Base-by-base conservation (phyloP, 2,888 invertebrate genomes). In the Eupithecia inturbata region DNA sequence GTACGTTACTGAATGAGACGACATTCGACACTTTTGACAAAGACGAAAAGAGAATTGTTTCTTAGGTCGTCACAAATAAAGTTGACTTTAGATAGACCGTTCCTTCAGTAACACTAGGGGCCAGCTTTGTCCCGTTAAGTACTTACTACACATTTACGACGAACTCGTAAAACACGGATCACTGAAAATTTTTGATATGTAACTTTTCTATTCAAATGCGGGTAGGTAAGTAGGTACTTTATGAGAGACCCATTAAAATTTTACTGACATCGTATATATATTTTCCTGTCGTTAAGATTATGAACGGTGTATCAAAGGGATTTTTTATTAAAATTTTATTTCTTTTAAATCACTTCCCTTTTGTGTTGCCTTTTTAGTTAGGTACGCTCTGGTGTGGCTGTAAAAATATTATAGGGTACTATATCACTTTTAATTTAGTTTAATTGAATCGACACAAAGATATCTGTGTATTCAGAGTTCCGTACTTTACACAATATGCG, bases 151-250 rank as follows among this genome's bases (percentile, higher is more conserved):
- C 91, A 89, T 94, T 94, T 94, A 94, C 92, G 94, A 93, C 90
- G 83, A 86, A 87, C 91, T 93, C 94, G 92, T 94, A 94, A 94
- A 94, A 91, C 89, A 93, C 93, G 94, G 94, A 93, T 94, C 93
- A 93, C 89, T 93, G 94, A 93, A 92, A 93, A 93, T 94, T 94
- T 94, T 94, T 94, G 94, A 94, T 94, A 94, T 93, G 94, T 94
- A 91, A 94, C 93, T 91, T 90, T 93, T 89, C 92, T 93, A 94
- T 94, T 94, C 94, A 94, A 94, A 94, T 93, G 90, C 82, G 81
- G 85, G 57, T 57, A 57, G 53, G 53, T 22, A 53, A 7, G 49
- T 49, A 49, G 53, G 84, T 75, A 75, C 68, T 69, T 94, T 93
- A 94, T 92, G 94, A 93, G 86, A 83, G 84, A n/a, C 86, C 91